These are phyloP conservation scores for Poliocrania exsul DNA, from an alignment of 2,797 vertebrate species.

Conservation along the genomic window DNA sequence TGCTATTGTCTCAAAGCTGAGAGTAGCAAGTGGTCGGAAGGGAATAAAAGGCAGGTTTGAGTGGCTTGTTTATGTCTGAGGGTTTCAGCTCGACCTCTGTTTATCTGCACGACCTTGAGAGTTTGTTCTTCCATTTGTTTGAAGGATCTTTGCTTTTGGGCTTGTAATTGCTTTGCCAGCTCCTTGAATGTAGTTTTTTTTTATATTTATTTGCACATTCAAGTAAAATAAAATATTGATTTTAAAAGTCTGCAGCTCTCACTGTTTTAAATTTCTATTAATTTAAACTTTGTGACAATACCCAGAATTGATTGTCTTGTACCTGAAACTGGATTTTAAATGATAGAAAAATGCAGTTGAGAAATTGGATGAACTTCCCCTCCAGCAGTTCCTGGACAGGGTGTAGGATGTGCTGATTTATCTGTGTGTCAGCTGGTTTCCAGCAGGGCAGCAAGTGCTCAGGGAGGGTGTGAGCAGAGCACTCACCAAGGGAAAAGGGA, in stretches of 20 bases:
- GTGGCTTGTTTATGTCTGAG: slow-evolving; percentile 29
- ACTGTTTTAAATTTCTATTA: rapidly evolving
- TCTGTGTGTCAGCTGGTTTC: neutral
- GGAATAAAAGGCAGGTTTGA: neutral
- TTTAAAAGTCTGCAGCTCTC: slow-evolving; percentile 42
- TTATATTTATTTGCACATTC: slow-evolving; percentile 85
- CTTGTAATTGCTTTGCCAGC: slow-evolving; percentile 76
- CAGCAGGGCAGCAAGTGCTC: neutral
- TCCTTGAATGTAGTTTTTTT: slow-evolving; percentile 81
- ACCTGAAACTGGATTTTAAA: neutral
- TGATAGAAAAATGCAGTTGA: neutral
- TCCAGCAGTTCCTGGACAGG: neutral
- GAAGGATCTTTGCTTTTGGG: slow-evolving; percentile 72
- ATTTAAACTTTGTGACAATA: neutral
- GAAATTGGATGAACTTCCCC: neutral
- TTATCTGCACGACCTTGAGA: slow-evolving; percentile 15
- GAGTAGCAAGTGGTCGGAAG: neutral
- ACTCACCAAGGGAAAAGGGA: rapidly evolving
- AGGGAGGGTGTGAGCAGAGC: neutral
- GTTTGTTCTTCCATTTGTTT: slow-evolving; percentile 58
- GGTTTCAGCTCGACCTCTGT: neutral
- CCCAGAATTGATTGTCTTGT: neutral
- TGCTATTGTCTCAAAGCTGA: neutral
- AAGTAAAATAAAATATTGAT: slow-evolving; percentile 77
- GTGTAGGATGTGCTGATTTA: neutral